phyloP scores from a whole-genome alignment of 2,888 invertebrate genomes.

The Branchinecta sandiegonensis region DNA sequence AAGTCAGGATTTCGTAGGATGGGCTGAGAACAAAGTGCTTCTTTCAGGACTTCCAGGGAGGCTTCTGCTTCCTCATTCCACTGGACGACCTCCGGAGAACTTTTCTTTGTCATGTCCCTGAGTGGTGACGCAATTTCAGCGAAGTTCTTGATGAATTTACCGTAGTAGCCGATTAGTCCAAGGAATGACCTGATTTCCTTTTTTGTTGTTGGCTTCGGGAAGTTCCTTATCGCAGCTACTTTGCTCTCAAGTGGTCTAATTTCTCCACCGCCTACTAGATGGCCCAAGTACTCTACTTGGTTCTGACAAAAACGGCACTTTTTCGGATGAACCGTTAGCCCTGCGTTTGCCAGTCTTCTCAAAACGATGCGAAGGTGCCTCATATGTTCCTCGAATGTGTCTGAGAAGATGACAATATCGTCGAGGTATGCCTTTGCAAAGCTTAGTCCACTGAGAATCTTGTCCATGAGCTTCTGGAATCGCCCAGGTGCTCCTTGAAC shows the following conservation, averaged over 20 bases:
- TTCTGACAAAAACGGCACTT: conserved; percentile 3
- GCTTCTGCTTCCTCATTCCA: background rate
- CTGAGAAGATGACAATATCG: conserved; percentile 20
- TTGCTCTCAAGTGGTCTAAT: conserved; percentile 18
- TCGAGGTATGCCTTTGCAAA: conserved; percentile 14
- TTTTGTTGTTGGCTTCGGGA: conserved; percentile 19
- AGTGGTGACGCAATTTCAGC: conserved; percentile 19
- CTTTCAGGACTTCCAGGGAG: background rate
- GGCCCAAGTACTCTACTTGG: conserved; percentile 16
- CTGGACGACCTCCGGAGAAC: too few relatives aligned
- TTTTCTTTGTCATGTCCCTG: conserved; percentile 18
- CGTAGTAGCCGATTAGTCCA: conserved; percentile 17
- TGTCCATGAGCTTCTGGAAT: conserved; percentile 24
- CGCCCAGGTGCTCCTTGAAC: conserved; percentile 21
- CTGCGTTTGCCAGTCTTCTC: conserved; percentile 5
- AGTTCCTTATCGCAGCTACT: conserved; percentile 10
- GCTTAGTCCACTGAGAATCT: background rate
- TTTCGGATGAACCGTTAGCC: background rate
- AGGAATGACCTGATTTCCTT: conserved; percentile 17
- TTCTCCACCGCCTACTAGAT: conserved; percentile 8
- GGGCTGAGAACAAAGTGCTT: background rate
- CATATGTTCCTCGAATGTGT: conserved; percentile 16
- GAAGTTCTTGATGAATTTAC: conserved; percentile 17
- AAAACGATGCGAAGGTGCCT: conserved; percentile 14
- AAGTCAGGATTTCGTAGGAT: conserved; percentile 15